Evolutionary conservation across 2,888 invertebrate genomes (phyloP).

Genomic region (Aricia artaxerxes): DNA sequence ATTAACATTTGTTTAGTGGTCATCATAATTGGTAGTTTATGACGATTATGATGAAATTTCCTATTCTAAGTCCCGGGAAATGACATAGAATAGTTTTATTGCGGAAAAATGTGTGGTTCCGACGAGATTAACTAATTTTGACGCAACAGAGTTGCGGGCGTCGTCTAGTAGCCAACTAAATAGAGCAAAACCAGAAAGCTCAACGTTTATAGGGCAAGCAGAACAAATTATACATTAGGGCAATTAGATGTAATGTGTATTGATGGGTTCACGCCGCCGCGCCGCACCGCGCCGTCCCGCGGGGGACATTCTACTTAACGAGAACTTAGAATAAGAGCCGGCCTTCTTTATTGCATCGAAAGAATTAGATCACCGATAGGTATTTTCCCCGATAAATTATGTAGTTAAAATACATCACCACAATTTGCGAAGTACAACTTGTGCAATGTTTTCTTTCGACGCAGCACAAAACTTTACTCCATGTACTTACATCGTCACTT

Average conservation of each 20-base stretch:
- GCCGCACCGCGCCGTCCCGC: not conserved
- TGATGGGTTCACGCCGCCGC: not conserved
- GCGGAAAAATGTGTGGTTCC: no score
- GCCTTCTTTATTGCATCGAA: not conserved
- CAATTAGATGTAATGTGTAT: slow-evolving; percentile 28
- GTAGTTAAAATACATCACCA: not conserved
- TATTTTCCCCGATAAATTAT: not conserved
- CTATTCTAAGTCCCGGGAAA: no score
- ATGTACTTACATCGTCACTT: no score
- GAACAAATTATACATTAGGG: slow-evolving; percentile 22
- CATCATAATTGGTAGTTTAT: no score
- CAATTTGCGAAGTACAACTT: no score
- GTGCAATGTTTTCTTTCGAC: no score
- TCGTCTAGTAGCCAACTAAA: not conserved
- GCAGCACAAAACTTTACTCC: no score
- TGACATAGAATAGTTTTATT: no score
- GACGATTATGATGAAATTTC: no score
- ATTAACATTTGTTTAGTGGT: no score
- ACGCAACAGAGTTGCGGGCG: no score
- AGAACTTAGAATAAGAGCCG: not conserved
- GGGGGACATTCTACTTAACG: slow-evolving; percentile 13
- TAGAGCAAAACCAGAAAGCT: not conserved
- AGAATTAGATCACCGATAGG: not conserved
- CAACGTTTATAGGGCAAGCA: not conserved
- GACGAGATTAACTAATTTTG: no score